These are phyloP conservation scores for Conus betulinus DNA, from an alignment of 1,140 invertebrate species.

Conservation along the genomic window DNA sequence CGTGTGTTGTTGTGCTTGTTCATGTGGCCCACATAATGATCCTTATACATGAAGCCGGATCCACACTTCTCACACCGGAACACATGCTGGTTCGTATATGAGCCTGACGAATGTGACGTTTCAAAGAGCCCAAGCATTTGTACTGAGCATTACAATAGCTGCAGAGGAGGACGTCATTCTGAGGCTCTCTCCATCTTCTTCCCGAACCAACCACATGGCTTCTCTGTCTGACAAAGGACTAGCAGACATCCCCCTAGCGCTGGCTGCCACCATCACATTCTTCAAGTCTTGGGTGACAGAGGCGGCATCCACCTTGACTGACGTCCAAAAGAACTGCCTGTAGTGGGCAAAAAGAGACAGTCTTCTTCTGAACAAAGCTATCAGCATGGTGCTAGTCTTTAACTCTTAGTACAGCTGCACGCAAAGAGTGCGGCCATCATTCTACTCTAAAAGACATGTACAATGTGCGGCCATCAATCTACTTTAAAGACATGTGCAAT, in stretches of 20 bases:
- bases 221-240: neutral
- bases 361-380: neutral
- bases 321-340: neutral
- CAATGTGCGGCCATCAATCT: no score
- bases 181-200: neutral
- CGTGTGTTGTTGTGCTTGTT: constrained; percentile 11
- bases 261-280: no score
- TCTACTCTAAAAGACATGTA: no score
- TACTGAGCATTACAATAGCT: neutral
- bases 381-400: neutral
- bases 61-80: neutral
- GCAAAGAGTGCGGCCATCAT: no score
- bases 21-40: constrained; percentile 19
- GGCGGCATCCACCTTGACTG: neutral
- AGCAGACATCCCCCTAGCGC: neutral
- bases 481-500: neutral
- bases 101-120: neutral
- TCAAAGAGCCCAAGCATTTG: neutral
- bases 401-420: neutral
- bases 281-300: neutral
- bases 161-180: neutral
- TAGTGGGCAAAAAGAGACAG: neutral
- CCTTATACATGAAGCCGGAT: neutral
- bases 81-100: neutral
- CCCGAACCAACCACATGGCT: neutral